A percentile compares a stretch with the other conserved stretches of the same genome.
phyloP scores from a whole-genome alignment of 2,113 vertebrate species.

The Perca schrenkii region DNA sequence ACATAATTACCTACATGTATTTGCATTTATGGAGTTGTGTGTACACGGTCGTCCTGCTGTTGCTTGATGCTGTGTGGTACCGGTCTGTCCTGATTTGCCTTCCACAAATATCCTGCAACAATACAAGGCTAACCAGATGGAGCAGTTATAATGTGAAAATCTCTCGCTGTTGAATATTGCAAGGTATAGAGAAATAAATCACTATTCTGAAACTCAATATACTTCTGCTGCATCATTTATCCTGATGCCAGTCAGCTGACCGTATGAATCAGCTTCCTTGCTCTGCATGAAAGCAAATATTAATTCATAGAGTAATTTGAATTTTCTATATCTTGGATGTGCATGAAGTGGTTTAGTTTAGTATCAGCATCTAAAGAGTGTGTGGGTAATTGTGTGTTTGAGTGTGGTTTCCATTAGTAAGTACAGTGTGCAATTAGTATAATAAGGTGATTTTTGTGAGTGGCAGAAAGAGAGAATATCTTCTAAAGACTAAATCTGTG shows the following conservation, averaged over 20 bases:
- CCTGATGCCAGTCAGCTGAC: neutral
- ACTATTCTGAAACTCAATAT: neutral
- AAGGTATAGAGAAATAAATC: no score
- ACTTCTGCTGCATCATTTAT: neutral
- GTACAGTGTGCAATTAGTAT: neutral
- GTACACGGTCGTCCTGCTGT: neutral
- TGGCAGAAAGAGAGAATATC: neutral
- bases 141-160: neutral
- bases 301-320: neutral
- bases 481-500: neutral
- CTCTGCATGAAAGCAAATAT: neutral
- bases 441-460: neutral
- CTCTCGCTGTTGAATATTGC: neutral
- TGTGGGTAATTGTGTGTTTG: conserved; percentile 10
- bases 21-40: conserved; percentile 16
- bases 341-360: neutral
- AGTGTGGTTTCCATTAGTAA: neutral
- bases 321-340: neutral
- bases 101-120: conserved; percentile 19
- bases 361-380: neutral
- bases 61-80: conserved; percentile 1
- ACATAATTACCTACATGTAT: neutral
- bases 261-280: neutral
- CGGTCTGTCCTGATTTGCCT: conserved; percentile 1
- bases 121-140: neutral